Base-by-base conservation (phyloP, 2,888 invertebrate species). In the Mythimna ferrago region DNA sequence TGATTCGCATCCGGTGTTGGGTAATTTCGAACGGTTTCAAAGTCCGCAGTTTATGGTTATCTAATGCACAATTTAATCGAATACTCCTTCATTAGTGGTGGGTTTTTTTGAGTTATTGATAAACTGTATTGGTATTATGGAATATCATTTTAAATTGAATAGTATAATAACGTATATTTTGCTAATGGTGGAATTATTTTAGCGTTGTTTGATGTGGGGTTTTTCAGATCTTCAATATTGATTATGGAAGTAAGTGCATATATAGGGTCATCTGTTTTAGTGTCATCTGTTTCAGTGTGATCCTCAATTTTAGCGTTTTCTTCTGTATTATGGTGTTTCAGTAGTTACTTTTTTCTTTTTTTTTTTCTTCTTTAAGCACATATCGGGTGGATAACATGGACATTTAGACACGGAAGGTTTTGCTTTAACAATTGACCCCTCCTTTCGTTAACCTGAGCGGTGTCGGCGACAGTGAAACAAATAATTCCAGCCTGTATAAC, bases 1-100 rank as follows among this genome's bases (percentile, higher is more conserved):
- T 79, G 73, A 86, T 83, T 78, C 77, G 64, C 73, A 69, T 84
- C 76, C 75, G 75, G 63, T 69, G 60, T 67, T 63, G 48, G 38
- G 80, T 26, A 44, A 74, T 78, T 82, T 75, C 32, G 63, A 26
- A 60, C 32, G 53, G n/a, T 51, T 66, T 73, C 11, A 41, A 68
- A 32, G 62, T 48, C 11, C 9, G 5, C 67, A 71, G 71, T 72
- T 73, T 64, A 71, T 65, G 54, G 54, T 62, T 73, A 63, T 56
- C 69, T 66, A 81, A 68, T 74, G 62, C 67, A 61, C 56, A 68
- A 58, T 72, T 70, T 69, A 38, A 71, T 66, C 65, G 3, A 41
- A 71, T 60, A 68, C 51, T 57, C 73, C n/a, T 53, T 60, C 32
- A 74, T 81, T 83, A 70, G 57, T 58, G 74, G 60, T 64, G 21